These are phyloP conservation scores for Nomada hirtipes DNA, from an alignment of 2,888 invertebrate species.

Conservation along the genomic window DNA sequence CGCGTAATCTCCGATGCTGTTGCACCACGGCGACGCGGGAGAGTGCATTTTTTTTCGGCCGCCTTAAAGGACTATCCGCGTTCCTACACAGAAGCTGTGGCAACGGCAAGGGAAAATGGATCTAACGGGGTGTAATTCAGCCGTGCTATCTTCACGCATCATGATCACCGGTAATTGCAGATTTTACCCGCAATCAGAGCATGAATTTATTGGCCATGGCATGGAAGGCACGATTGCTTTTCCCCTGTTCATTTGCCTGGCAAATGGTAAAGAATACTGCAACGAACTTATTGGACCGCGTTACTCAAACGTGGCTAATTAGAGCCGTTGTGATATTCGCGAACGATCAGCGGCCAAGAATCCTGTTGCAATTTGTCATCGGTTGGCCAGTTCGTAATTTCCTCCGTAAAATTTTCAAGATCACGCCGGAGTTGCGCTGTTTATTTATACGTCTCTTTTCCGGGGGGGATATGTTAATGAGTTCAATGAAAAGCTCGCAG, in stretches of 20 bases:
- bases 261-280: slow-evolving; percentile 22
- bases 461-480: slow-evolving; percentile 59
- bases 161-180: slow-evolving; percentile 72
- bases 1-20: slow-evolving; percentile 58
- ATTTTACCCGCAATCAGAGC: slow-evolving; percentile 75
- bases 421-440: slow-evolving; percentile 16
- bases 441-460: slow-evolving; percentile 61
- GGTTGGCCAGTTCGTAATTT: slow-evolving; percentile 55
- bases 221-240: slow-evolving; percentile 59
- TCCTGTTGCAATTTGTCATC: slow-evolving; percentile 69
- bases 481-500: slow-evolving; percentile 44
- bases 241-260: slow-evolving; percentile 47
- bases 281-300: slow-evolving; percentile 60
- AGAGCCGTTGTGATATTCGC: slow-evolving; percentile 61
- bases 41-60: slow-evolving; percentile 61
- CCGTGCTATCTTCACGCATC: slow-evolving; percentile 73
- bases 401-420: slow-evolving; percentile 45
- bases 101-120: slow-evolving; percentile 61
- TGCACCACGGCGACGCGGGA: slow-evolving; percentile 26
- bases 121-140: slow-evolving; percentile 65
- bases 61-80: slow-evolving; percentile 18
- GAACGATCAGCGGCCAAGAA: slow-evolving; percentile 8
- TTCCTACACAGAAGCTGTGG: slow-evolving; percentile 12
- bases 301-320: slow-evolving; percentile 66
- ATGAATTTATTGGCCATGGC: slow-evolving; percentile 70